phyloP scores from a whole-genome alignment of 2,888 invertebrate genomes.

The Chydorus sphaericus region DNA sequence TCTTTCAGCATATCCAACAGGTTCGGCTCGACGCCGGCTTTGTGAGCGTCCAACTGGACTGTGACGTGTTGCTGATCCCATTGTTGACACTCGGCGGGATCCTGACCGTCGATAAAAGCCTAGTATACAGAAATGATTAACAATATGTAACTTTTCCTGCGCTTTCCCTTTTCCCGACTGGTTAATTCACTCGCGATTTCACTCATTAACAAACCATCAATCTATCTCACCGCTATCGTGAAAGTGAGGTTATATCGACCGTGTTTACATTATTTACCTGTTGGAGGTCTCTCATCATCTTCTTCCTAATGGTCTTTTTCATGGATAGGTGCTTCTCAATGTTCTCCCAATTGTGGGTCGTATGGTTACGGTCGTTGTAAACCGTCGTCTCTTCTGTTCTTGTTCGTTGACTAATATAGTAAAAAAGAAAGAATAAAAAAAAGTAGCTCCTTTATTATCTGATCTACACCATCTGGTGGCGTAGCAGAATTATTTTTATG shows the following conservation, averaged over 20 bases:
- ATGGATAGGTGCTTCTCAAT: constrained; percentile 25
- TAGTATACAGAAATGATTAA: too few species aligned
- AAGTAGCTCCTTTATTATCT: too few species aligned
- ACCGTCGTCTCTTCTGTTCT: background rate
- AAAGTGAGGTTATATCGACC: too few species aligned
- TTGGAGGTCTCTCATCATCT: constrained; percentile 25
- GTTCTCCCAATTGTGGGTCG: constrained; percentile 14
- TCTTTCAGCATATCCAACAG: constrained; percentile 12
- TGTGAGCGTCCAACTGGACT: background rate
- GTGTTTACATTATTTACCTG: too few species aligned
- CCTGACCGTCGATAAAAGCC: constrained; percentile 21
- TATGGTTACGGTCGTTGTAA: background rate
- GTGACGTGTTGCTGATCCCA: too few species aligned
- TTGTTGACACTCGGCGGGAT: background rate
- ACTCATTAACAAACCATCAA: too few species aligned
- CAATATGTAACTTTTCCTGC: too few species aligned
- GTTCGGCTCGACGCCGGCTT: constrained; percentile 6
- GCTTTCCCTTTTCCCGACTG: too few species aligned
- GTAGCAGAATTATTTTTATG: too few species aligned
- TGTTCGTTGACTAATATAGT: background rate
- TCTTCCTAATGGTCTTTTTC: constrained; percentile 26
- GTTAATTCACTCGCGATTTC: too few species aligned
- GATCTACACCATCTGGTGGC: too few species aligned
- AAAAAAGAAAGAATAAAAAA: background rate
- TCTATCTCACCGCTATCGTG: too few species aligned